Base-by-base conservation (phyloP, 2,113 vertebrate species). In the Regulus satrapa region DNA sequence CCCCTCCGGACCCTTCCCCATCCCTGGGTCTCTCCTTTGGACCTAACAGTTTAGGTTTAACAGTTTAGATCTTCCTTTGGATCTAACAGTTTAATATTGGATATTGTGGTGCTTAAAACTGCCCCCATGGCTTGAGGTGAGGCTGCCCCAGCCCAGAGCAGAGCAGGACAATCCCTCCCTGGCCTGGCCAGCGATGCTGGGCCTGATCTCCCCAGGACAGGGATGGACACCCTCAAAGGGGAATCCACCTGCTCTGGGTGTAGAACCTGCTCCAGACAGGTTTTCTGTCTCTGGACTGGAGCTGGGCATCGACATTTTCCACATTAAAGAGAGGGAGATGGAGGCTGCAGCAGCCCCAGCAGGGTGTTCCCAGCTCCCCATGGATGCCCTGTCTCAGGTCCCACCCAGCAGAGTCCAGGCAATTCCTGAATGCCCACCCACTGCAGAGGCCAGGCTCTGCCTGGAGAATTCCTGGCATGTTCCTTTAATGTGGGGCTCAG, bases 321-420 rank as follows among this genome's bases (percentile, higher is more conserved):
- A 5, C 7, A 14, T 12, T 14, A 6, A 4, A 12, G 26, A 24
- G 36, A 69, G 9, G 8, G 24, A 83, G 23, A 23, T 28, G n/a
- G 51, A 28, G 8, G 3, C 31, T 25, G 13, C 38, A 4, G 32
- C 43, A 61, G 5, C 68, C 55, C 4, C 85, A 59, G 5, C 38
- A 51, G 54, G 55, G 29, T 10, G 31, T 19, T 34, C 61, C 49
- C 46, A 52, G 4, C 58, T 41, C 18, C 31, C 54, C 25, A 5
- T 1, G 6, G 82, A 8, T 26, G 21, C 5, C n/a, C 40, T 29
- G 31, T 45, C 32, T 68, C 3, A 9, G 29, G 32, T 28, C 58
- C 31, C 6, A 26, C 6, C 1, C 2, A 9, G 25, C 45, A 40
- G 40, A 1, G 8, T n/a, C 38, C 56, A 31, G 51, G 46, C 5